Evolutionary conservation across 2,888 invertebrate species (phyloP).

Genomic region (Sarcophaga subvicina): DNA sequence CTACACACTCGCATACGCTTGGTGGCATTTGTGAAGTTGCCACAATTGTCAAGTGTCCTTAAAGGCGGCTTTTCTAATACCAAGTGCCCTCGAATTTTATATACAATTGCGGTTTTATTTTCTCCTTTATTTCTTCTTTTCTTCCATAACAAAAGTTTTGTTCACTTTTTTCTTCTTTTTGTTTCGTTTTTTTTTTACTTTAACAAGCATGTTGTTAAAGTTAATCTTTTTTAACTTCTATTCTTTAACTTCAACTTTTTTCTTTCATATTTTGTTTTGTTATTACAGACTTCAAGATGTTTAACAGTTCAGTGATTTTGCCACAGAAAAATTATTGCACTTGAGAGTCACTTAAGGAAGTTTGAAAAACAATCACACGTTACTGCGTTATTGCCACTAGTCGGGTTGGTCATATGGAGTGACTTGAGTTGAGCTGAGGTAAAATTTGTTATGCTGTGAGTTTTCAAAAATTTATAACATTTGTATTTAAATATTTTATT

Average conservation of each 20-base stretch:
- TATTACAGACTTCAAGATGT: slow-evolving; percentile 20
- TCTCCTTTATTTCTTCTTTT: not conserved
- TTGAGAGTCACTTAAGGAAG: slow-evolving; percentile 55
- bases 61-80: slow-evolving; percentile 37
- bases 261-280: not conserved
- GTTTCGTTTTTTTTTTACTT: slow-evolving; percentile 6
- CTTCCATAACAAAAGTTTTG: slow-evolving; percentile 51
- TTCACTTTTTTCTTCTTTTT: slow-evolving; percentile 40
- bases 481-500: slow-evolving; percentile 43
- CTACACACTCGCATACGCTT: slow-evolving; percentile 41
- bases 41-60: slow-evolving; percentile 67
- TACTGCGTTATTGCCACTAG: slow-evolving; percentile 21
- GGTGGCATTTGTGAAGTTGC: slow-evolving; percentile 51
- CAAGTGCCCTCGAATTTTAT: slow-evolving; percentile 41
- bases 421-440: not conserved
- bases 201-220: slow-evolving; percentile 62
- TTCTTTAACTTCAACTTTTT: slow-evolving; percentile 23
- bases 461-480: slow-evolving; percentile 51
- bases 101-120: slow-evolving; percentile 62
- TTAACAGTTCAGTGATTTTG: slow-evolving; percentile 65
- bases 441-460: slow-evolving; percentile 1
- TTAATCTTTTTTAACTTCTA: slow-evolving; percentile 62
- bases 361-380: slow-evolving; percentile 38
- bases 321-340: slow-evolving; percentile 47
- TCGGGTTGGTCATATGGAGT: slow-evolving; percentile 28